A percentile compares a stretch with the other conserved stretches of the same genome.
phyloP scores from a whole-genome alignment of 2,113 vertebrate genomes.

The Beaufortia kweichowensis region DNA sequence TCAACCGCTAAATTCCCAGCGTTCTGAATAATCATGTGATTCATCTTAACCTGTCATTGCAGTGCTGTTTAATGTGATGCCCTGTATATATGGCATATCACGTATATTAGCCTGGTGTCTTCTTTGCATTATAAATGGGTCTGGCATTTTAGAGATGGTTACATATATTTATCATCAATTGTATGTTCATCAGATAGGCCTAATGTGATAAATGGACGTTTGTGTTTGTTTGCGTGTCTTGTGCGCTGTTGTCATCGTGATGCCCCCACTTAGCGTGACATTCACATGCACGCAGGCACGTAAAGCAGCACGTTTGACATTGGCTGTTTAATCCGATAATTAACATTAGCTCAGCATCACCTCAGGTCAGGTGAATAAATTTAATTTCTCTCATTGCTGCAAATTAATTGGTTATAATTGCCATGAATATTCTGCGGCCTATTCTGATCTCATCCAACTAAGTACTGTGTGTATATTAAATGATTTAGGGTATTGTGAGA shows the following conservation, averaged over 20 bases:
- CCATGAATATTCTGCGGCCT: too few species aligned
- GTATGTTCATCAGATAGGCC: neutral
- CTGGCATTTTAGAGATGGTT: neutral
- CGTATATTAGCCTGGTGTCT: neutral
- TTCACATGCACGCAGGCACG: neutral
- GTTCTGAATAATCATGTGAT: neutral
- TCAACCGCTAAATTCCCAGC: neutral
- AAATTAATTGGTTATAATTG: too few species aligned
- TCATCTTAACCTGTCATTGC: neutral
- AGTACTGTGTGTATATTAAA: too few species aligned
- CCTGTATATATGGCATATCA: neutral
- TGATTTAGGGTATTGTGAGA: too few species aligned
- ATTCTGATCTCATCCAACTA: too few species aligned
- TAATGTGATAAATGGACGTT: conserved; percentile 10
- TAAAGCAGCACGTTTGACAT: neutral
- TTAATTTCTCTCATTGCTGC: too few species aligned
- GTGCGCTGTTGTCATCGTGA: neutral
- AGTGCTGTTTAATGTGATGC: conserved; percentile 9
- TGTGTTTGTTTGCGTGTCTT: neutral
- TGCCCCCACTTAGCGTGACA: neutral
- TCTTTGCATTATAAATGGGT: neutral
- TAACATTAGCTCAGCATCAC: neutral
- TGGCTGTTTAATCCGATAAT: neutral
- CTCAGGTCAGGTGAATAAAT: too few species aligned
- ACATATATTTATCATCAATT: conserved; percentile 6